These are phyloP conservation scores for Camponotus fellah DNA, from an alignment of 2,888 invertebrate genomes.

Conservation along the genomic window DNA sequence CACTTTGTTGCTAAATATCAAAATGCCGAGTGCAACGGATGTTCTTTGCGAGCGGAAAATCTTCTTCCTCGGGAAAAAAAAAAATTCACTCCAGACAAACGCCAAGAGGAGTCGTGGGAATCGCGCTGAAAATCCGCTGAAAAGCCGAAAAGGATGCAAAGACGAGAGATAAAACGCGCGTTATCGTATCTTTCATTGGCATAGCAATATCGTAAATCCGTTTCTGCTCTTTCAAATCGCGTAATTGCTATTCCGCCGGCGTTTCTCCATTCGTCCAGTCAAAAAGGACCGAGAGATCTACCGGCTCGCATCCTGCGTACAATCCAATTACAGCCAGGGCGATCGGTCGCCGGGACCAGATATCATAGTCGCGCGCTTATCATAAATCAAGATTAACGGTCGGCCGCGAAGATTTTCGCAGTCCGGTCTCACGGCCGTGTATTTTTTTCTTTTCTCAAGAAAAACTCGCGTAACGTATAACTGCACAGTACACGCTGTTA, in stretches of 20 bases:
- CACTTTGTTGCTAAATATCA: neutral
- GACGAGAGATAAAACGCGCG: neutral
- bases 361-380: slow-evolving; percentile 69
- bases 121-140: neutral
- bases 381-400: slow-evolving; percentile 78
- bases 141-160: neutral
- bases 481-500: slow-evolving; percentile 11
- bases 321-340: slow-evolving; percentile 71
- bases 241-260: slow-evolving; percentile 37
- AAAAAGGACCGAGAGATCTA: slow-evolving; percentile 30
- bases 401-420: slow-evolving; percentile 71
- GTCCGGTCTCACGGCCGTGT: slow-evolving; percentile 37
- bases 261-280: slow-evolving; percentile 8
- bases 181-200: neutral
- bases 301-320: slow-evolving; percentile 54
- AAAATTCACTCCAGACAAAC: neutral
- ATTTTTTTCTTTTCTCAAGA: slow-evolving; percentile 43
- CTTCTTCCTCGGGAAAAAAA: neutral
- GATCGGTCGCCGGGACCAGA: slow-evolving; percentile 64
- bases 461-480: slow-evolving; percentile 30
- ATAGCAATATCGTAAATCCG: slow-evolving; percentile 24
- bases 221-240: slow-evolving; percentile 27
- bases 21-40: neutral
- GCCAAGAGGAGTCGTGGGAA: too few relatives aligned
- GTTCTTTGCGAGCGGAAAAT: neutral